Conservation (phyloP, 2,888 invertebrate species). For the Chydorus sphaericus region DNA sequence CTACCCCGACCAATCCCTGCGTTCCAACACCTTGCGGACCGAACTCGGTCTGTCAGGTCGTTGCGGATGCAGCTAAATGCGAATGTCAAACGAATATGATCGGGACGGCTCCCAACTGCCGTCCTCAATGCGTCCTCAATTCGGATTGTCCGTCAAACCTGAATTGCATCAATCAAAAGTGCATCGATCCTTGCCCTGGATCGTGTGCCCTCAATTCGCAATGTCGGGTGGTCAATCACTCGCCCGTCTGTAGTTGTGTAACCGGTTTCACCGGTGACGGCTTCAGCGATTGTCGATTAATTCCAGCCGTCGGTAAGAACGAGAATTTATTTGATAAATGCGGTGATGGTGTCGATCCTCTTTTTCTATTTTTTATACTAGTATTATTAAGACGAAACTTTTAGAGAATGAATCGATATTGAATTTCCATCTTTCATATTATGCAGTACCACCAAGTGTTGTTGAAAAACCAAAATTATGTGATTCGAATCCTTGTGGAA, state of each 20-base stretch:
- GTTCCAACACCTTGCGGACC: conserved; percentile 76
- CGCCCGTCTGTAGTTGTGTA: conserved; percentile 55
- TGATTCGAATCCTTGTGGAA: conserved; percentile 64
- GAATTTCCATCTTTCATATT: too few relatives aligned
- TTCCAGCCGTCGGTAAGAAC: conserved; percentile 8
- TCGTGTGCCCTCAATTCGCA: conserved; percentile 40
- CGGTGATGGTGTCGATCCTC: too few relatives aligned
- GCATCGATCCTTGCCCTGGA: conserved; percentile 29
- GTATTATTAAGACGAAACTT: too few relatives aligned
- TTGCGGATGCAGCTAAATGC: conserved; percentile 64
- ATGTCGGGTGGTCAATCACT: conserved; percentile 60
- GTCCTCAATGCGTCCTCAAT: conserved; percentile 65
- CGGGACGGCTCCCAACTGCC: conserved; percentile 64
- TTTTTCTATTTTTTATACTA: too few relatives aligned
- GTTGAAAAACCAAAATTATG: conserved; percentile 32
- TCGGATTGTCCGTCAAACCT: conserved; percentile 62
- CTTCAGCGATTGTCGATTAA: conserved; percentile 22
- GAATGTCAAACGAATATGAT: conserved; percentile 63
- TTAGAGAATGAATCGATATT: too few relatives aligned
- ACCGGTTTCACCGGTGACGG: conserved; percentile 27
- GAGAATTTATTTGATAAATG: not conserved
- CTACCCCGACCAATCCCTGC: conserved; percentile 32
- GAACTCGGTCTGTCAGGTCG: conserved; percentile 61
- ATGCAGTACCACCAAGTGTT: not conserved
- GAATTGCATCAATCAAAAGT: conserved; percentile 53